Base-by-base conservation (phyloP, 2,113 vertebrate species). In the Dissostichus mawsoni region DNA sequence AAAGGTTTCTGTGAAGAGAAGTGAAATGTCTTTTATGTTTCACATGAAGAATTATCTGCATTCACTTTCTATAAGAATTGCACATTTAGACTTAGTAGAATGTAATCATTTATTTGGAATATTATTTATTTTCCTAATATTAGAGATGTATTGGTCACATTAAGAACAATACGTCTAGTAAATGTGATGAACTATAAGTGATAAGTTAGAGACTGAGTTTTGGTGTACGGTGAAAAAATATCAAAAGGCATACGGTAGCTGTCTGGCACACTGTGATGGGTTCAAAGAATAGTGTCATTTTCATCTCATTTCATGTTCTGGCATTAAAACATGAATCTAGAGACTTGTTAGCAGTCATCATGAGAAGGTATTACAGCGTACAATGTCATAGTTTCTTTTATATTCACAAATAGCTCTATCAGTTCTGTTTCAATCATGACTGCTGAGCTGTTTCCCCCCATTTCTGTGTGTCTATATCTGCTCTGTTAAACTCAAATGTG, bases 111-210 rank as follows among this genome's bases (percentile, higher is more conserved):
- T 71, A 77, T 63, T 62, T 76, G 62, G 64, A 63, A 62, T 20
- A 69, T 36, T 88, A 74, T 75, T 83, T 80, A 81, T 88, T 90
- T 90, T 80, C 83, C 14, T 75, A 75, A 67, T 44, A 36, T 85
- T 74, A 74, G 41, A 87, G 47, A 73, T 66, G 45, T 59, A 41
- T 62, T 13, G 48, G 53, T 62, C 48, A 72, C 58, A 58, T 56
- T 45, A 67, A 66, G 50, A 58, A 47, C 20, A 8, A 25, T 45
- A n/a, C 33, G 45, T 70, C 36, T 66, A 58, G 47, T 78, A 72
- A 76, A 71, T 74, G 47, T 75, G 20, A 78, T 33, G 36, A 23
- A n/a, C 55, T 63, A 70, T 78, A 69, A 82, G 65, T 78, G 81
- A 36, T 64, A 73, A 76, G 33, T 20, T 71, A 76, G 69, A 74